Evolutionary conservation across 64 coral and sea anemone species (phyloP), one percentile per base, ranked within the genome.

Genomic region (Actinia tenebrosa): DNA sequence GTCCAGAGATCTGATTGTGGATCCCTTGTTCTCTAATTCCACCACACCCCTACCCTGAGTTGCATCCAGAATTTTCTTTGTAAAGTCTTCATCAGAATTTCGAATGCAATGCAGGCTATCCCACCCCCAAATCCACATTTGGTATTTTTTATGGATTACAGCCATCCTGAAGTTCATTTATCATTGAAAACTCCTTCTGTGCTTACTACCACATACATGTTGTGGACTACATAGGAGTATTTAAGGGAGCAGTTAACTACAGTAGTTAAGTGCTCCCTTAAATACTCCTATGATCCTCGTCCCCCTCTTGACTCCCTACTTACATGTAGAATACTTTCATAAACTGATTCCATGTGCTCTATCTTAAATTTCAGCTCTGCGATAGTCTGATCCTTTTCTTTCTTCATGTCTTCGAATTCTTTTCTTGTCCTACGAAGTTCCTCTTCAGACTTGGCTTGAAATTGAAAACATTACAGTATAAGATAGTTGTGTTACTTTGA

Each of bases 301-400:
- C 18, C 52, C 50, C 13, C 78, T 80, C 19, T 46, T 45, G 27
- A 10, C 42, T 18, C 43, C 44, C 44, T 85, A 88, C 93, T 91
- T 88, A 95, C 97, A 91, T 99, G 97, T 64, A 99, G 97, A 53
- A 99, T 92, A 78, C 93, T 95, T 84, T 99, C 97, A 91, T 99
- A 99, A 45, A 89, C 97, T 26, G 97, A 95, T 78, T 99, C 97
- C 97, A 99, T 99, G 75, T 88, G 90, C 44, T 99, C 97, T 64
- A 99, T 99, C 80, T 93, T 99, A 86, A 99, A 95, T 83, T 95
- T 89, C n/a, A 99, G 91, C 18, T 99, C 97, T n/a, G 97, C 88
- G 64, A 99, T 99, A 4, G 88, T 99, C 72, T 92, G 90, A 78
- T 99, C 97, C 71, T 99, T 99, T 87, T 95, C 93, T 93, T 75